Evolutionary conservation across 2,888 invertebrate genomes (phyloP).

Genomic region (Sabatieria punctata): DNA sequence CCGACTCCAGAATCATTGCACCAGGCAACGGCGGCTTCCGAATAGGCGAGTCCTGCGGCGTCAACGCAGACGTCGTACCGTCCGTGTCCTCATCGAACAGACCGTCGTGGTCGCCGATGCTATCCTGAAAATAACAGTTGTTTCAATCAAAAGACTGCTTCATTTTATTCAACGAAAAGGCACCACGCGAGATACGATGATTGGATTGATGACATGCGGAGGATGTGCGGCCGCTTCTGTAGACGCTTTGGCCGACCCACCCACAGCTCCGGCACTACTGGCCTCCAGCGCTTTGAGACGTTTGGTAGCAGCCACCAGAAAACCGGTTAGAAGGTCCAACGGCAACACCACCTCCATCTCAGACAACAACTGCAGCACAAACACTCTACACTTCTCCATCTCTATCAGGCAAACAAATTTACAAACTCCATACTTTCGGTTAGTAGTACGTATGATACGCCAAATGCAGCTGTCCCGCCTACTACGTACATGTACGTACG

Average conservation of each 20-base stretch:
- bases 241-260: no score
- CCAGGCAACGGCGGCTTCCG: not conserved
- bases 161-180: no score
- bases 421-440: no score
- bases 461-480: no score
- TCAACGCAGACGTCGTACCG: conserved; percentile 1
- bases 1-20: not conserved
- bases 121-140: conserved; percentile 16
- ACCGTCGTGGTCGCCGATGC: conserved; percentile 10
- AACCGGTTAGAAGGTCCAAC: conserved; percentile 32
- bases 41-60: conserved; percentile 7
- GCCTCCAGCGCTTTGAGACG: not conserved
- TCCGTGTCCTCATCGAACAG: conserved; percentile 3
- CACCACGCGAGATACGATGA: no score
- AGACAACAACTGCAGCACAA: conserved; percentile 36
- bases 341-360: conserved; percentile 37
- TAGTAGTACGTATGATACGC: no score
- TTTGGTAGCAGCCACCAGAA: not conserved
- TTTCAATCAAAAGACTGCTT: not conserved
- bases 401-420: no score
- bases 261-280: no score
- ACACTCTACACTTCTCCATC: no score
- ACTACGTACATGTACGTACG: no score
- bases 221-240: no score
- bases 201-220: no score